These are phyloP conservation scores for Dolichotis patagonum DNA, from an alignment of 2,113 vertebrate species.

Conservation along the genomic window DNA sequence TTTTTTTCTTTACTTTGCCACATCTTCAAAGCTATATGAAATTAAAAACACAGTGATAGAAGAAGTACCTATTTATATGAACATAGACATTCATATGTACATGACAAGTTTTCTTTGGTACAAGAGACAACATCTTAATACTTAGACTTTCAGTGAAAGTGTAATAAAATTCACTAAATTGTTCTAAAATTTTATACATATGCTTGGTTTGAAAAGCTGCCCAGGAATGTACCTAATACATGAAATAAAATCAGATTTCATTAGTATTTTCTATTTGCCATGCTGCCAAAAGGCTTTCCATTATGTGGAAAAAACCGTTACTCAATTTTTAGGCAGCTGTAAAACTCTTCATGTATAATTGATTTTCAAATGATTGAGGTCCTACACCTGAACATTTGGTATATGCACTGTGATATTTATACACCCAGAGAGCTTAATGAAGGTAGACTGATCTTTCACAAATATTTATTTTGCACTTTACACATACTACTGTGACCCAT, in stretches of 20 bases:
- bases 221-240: background rate
- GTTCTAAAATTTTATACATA: background rate
- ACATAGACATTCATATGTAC: background rate
- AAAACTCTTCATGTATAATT: slow-evolving; percentile 53
- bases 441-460: background rate
- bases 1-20: background rate
- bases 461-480: slow-evolving; percentile 54
- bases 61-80: background rate
- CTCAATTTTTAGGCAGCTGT: slow-evolving; percentile 47
- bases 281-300: slow-evolving; percentile 34
- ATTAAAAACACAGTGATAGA: background rate
- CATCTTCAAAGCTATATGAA: slow-evolving; percentile 27
- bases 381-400: background rate
- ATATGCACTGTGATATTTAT: slow-evolving; percentile 31
- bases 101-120: slow-evolving; percentile 30
- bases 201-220: background rate
- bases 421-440: slow-evolving; percentile 14
- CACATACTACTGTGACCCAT: background rate
- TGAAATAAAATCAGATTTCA: slow-evolving; percentile 25
- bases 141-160: background rate
- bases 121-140: background rate
- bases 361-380: slow-evolving; percentile 51
- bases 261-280: background rate
- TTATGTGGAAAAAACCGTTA: background rate
- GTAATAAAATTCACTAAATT: slow-evolving; percentile 2